A percentile compares a stretch with the other conserved stretches of the same genome.
Evolutionary conservation across 2,888 invertebrate genomes (phyloP).

Genomic region (Cryptocephalus moraei): DNA sequence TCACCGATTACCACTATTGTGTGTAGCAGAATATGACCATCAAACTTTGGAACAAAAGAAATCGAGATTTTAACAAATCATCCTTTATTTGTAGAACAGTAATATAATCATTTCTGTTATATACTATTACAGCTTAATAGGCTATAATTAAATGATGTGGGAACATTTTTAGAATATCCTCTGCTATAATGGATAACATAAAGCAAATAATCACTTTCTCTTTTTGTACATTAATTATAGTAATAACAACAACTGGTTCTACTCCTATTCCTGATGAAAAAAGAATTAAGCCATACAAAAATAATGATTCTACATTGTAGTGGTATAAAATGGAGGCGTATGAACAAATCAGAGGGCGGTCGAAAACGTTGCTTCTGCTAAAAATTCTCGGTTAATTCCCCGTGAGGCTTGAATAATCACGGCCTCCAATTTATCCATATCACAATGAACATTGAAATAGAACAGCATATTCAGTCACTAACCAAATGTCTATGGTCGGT

Average conservation of each 20-base stretch:
- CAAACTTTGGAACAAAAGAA: no score
- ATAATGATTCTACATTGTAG: no score
- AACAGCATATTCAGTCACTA: conserved; percentile 18
- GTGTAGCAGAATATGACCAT: no score
- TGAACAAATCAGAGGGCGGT: no score
- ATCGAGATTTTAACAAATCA: conserved; percentile 21
- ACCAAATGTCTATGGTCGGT: conserved; percentile 23
- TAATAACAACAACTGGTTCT: conserved; percentile 17
- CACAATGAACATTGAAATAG: background rate
- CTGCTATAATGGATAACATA: conserved; percentile 6
- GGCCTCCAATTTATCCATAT: background rate
- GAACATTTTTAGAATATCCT: conserved; percentile 10
- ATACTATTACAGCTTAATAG: conserved; percentile 26
- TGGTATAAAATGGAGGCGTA: no score
- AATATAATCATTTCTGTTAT: conserved; percentile 24
- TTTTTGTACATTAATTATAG: background rate
- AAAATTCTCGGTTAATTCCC: no score
- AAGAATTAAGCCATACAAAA: no score
- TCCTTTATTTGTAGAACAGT: conserved; percentile 29
- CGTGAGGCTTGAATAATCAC: background rate
- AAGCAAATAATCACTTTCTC: background rate
- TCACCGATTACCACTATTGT: no score
- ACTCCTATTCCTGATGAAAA: conserved; percentile 9
- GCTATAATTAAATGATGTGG: conserved; percentile 16
- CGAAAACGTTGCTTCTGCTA: no score